phyloP scores from a whole-genome alignment of 2,888 invertebrate genomes.

The Mongoloraphidia duomilia region DNA sequence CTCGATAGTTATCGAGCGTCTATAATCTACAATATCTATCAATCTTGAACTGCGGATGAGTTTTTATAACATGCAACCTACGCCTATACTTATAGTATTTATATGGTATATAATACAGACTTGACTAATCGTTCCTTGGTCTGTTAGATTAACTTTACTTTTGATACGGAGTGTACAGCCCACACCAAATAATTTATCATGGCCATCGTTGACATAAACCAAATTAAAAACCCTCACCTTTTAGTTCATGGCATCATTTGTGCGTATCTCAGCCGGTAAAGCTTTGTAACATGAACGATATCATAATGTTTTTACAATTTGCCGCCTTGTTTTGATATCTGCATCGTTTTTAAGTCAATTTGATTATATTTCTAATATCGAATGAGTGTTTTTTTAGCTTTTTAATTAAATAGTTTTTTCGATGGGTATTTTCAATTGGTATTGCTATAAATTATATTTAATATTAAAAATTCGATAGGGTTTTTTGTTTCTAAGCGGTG shows the following conservation, averaged over 20 bases:
- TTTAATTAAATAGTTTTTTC: background rate
- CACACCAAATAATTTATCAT: conserved; percentile 34
- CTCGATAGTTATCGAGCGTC: no score
- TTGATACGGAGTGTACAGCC: conserved; percentile 16
- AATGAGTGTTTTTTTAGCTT: background rate
- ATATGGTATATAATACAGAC: background rate
- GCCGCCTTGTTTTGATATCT: background rate
- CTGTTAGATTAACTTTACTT: conserved; percentile 1
- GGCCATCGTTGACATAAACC: conserved; percentile 33
- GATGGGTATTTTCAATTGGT: no score
- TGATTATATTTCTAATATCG: conserved; percentile 1
- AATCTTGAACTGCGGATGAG: no score
- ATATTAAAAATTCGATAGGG: no score
- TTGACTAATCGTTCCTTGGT: conserved; percentile 1
- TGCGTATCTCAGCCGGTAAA: background rate
- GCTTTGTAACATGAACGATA: background rate
- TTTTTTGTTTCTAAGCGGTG: no score
- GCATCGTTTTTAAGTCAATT: background rate
- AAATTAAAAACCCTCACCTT: conserved; percentile 34
- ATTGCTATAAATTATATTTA: no score
- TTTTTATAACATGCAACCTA: no score
- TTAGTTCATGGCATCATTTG: conserved; percentile 8
- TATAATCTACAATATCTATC: no score
- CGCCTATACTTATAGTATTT: background rate
- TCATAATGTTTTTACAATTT: background rate